These are phyloP conservation scores for Drosophila truncata DNA, from an alignment of 1,140 invertebrate genomes.

Conservation along the genomic window DNA sequence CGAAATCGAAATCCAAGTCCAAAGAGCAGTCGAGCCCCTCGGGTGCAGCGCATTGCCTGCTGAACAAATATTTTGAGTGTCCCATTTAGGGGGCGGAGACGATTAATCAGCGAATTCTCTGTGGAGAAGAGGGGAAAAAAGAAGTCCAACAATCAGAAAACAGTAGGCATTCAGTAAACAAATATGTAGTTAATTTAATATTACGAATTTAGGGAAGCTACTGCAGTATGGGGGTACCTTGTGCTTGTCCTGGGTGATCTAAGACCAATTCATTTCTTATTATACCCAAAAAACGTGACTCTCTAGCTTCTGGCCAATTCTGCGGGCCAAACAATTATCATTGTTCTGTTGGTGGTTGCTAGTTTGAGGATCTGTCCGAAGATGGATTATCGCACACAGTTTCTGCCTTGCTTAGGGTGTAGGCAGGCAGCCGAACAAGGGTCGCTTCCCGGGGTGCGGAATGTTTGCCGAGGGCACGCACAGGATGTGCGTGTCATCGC, in stretches of 20 bases:
- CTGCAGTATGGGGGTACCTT: background rate
- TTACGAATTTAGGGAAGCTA: background rate
- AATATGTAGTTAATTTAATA: conserved; percentile 1
- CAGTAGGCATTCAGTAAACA: conserved; percentile 5
- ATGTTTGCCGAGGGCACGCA: conserved; percentile 21
- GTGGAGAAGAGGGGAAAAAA: conserved; percentile 17
- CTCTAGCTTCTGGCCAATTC: conserved; percentile 16
- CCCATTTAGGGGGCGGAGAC: background rate
- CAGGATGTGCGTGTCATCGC: conserved; percentile 40
- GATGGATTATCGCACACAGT: conserved; percentile 9
- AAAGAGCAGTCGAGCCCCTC: conserved; percentile 2
- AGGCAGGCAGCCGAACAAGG: conserved; percentile 5
- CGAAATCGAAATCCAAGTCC: conserved; percentile 14
- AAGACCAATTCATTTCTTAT: background rate
- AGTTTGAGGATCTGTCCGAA: conserved; percentile 6
- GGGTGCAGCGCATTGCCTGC: conserved; percentile 1
- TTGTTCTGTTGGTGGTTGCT: conserved; percentile 6
- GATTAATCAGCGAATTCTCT: conserved; percentile 21
- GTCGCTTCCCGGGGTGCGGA: conserved; percentile 9
- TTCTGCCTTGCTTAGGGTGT: conserved; percentile 5
- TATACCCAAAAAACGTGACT: conserved; percentile 2
- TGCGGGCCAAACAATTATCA: background rate
- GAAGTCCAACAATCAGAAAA: background rate
- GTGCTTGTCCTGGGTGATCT: background rate
- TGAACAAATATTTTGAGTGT: conserved; percentile 36